phyloP scores from a whole-genome alignment of 35 echinoderm and acorn worm genomes.

The Strongylocentrotus purpuratus region DNA sequence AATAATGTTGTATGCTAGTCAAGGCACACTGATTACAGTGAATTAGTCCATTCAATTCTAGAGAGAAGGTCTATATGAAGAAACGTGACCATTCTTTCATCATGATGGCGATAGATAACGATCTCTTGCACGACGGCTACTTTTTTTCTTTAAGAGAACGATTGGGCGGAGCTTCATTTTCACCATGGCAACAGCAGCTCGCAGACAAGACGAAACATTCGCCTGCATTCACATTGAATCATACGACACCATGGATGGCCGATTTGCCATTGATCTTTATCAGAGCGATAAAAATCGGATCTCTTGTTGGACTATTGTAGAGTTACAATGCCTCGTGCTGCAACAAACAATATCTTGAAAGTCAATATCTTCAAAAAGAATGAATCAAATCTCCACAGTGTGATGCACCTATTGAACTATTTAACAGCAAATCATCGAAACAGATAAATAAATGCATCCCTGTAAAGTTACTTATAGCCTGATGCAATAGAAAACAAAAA shows the following conservation, averaged over 20 bases:
- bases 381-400: background rate
- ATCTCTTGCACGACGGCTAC: background rate
- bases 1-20: background rate
- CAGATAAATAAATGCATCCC: background rate
- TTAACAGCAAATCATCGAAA: too few relatives aligned
- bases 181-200: background rate
- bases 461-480: background rate
- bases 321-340: background rate
- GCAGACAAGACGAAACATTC: background rate
- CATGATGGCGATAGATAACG: background rate
- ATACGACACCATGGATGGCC: background rate
- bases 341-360: background rate
- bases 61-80: background rate
- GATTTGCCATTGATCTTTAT: background rate
- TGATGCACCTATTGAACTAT: background rate
- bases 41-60: background rate
- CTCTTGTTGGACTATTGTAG: background rate
- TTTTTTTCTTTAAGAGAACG: background rate
- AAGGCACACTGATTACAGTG: background rate
- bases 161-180: background rate
- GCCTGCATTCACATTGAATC: background rate
- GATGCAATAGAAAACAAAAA: background rate
- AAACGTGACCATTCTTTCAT: conserved; percentile 1
- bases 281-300: background rate
- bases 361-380: background rate